Conservation (phyloP, 2,113 vertebrate genomes). For the Rhinolophus ferrumequinum region DNA sequence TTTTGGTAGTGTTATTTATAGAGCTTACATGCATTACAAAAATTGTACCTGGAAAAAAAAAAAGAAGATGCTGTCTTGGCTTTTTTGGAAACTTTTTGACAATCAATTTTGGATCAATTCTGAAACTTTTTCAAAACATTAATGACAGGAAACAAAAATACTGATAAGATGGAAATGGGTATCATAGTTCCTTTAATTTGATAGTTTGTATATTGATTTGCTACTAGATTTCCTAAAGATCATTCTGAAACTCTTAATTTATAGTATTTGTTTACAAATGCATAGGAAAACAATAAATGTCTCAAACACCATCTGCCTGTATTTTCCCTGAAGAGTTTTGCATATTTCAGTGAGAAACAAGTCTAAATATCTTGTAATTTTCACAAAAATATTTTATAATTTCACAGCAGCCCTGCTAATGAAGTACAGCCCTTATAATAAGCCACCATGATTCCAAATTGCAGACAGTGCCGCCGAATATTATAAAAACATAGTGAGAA, state of each 20-base stretch:
- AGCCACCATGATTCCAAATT: constrained; percentile 68
- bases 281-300: constrained; percentile 75
- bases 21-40: not conserved
- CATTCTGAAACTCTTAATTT: constrained; percentile 74
- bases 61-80: not conserved
- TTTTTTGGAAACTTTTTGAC: not conserved
- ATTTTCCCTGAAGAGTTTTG: constrained; percentile 75
- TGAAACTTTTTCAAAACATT: constrained; percentile 46
- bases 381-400: constrained; percentile 80
- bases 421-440: constrained; percentile 77
- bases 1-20: constrained; percentile 7
- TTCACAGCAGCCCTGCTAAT: constrained; percentile 78
- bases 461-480: constrained; percentile 57
- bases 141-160: not conserved
- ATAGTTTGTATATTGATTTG: constrained; percentile 63
- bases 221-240: constrained; percentile 69
- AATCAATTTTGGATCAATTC: constrained; percentile 26
- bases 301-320: constrained; percentile 77
- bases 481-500: constrained; percentile 64
- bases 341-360: constrained; percentile 74
- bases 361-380: constrained; percentile 80
- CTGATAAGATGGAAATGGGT: not conserved
- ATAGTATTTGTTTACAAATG: constrained; percentile 78
- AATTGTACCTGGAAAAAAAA: not conserved
- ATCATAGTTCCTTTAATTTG: not conserved